Evolutionary conservation across 2,888 invertebrate genomes (phyloP).

Genomic region (Eilema depressum): DNA sequence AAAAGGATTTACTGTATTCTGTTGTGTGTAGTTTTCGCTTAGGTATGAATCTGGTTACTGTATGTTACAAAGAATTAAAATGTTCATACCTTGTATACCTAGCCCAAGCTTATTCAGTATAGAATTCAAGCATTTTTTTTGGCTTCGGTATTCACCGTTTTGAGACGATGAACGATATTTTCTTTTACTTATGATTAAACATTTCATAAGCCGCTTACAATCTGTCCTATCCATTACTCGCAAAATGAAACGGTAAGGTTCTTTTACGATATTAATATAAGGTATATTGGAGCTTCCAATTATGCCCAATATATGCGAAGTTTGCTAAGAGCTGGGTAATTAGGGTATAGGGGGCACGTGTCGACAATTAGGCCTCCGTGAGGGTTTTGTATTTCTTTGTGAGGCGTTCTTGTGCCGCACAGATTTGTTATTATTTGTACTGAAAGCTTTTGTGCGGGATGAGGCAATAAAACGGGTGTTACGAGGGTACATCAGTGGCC

Average conservation of each 20-base stretch:
- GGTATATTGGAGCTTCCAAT: background rate
- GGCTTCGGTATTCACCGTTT: background rate
- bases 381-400: constrained; percentile 6
- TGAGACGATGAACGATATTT: background rate
- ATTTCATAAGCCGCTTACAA: background rate
- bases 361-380: constrained; percentile 7
- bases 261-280: background rate
- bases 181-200: background rate
- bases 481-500: background rate
- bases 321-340: constrained; percentile 10
- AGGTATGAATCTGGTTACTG: too few species aligned
- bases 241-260: background rate
- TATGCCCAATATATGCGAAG: background rate
- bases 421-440: constrained; percentile 7
- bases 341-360: constrained; percentile 10
- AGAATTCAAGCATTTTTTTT: background rate
- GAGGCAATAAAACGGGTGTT: background rate
- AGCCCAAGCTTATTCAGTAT: background rate
- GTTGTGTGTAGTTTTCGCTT: background rate
- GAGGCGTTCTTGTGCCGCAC: background rate
- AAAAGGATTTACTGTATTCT: background rate
- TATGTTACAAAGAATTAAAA: too few species aligned
- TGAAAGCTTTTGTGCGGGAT: background rate
- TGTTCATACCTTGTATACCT: background rate
- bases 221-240: background rate